Evolutionary conservation across 2,888 invertebrate species (phyloP), one percentile per base, ranked within the genome.

Genomic region (Microplitis deprimator): DNA sequence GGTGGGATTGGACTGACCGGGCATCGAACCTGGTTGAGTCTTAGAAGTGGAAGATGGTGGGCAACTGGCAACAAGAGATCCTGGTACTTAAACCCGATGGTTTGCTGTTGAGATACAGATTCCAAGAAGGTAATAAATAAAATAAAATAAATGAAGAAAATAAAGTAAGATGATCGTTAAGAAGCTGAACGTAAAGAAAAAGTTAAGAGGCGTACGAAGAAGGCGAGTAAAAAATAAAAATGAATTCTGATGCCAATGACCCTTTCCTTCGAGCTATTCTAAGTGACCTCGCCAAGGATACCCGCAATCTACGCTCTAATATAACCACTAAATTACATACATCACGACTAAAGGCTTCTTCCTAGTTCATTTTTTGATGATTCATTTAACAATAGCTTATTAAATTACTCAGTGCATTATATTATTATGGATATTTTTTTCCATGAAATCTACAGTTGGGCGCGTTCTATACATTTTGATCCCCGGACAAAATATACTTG

Each of bases 11-110:
- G 83, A 88, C 87, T 88, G 88, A 88, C 88, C 88, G 88, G 88
- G 83, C 88, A 85, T 88, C 88, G 88, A 88, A 88, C 88, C 88
- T 88, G 79, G 85, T 86, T 83, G 85, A 85, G 83, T 82, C 65
- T 38, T 71, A 50, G 16, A 17, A 39, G 73, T 73, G 80, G 82
- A 77, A 79, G 75, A 79, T 76, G 59, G 80, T 76, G 59, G 62
- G 40, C 13, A 61, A 70, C 29, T 7, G 65, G 74, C 77, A 79
- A 77, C 81, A 67, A 16, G 16, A 76, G 76, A 75, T 79, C 50
- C 64, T 50, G 61, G 65, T 64, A 69, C 29, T 29, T 29, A 29
- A 29, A 29, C 29, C 29, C 29, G 29, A 29, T 3, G 29, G 2
- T 29, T 29, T 29, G 76, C 39, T 39, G 61, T 68, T 69, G 75